Conservation (phyloP, 2,113 vertebrate species). For the Calypte anna region DNA sequence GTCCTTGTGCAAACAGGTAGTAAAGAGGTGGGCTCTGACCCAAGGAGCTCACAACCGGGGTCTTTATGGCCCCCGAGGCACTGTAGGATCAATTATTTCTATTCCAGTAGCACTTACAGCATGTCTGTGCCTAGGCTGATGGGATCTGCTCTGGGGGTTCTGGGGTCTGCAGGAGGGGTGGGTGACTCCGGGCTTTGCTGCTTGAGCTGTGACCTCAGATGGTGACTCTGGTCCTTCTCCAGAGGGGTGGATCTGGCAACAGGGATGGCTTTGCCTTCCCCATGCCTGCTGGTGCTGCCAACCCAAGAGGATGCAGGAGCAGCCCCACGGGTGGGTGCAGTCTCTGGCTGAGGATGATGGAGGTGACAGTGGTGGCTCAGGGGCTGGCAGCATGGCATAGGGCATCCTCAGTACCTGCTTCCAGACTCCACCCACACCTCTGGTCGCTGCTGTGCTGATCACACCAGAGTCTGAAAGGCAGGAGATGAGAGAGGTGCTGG, state of each 20-base stretch:
- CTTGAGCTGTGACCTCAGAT: fast-evolving
- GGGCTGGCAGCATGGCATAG: fast-evolving
- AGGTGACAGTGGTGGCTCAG: neutral
- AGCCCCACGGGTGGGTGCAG: neutral
- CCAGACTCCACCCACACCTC: fast-evolving
- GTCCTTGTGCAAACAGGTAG: slow-evolving; percentile 5
- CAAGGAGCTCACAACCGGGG: neutral
- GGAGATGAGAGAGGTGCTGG: neutral
- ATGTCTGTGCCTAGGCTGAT: neutral
- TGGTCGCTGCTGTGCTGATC: fast-evolving
- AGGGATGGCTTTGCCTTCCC: neutral
- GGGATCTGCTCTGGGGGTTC: neutral
- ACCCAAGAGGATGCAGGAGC: neutral
- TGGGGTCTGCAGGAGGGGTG: fast-evolving
- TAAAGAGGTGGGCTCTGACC: slow-evolving; percentile 11
- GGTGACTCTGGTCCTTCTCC: neutral
- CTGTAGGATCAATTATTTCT: neutral
- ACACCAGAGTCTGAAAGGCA: fast-evolving
- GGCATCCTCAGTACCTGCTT: neutral
- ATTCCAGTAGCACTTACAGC: slow-evolving; percentile 10
- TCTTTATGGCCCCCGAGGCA: neutral
- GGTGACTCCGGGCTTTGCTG: neutral
- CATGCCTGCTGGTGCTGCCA: neutral
- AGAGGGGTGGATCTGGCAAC: fast-evolving
- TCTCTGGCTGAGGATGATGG: neutral